Percentiles rank a stretch among this genome's conserved stretches.
These are phyloP conservation scores for Eleginops maclovinus DNA, from an alignment of 2,113 vertebrate species.

Conservation along the genomic window DNA sequence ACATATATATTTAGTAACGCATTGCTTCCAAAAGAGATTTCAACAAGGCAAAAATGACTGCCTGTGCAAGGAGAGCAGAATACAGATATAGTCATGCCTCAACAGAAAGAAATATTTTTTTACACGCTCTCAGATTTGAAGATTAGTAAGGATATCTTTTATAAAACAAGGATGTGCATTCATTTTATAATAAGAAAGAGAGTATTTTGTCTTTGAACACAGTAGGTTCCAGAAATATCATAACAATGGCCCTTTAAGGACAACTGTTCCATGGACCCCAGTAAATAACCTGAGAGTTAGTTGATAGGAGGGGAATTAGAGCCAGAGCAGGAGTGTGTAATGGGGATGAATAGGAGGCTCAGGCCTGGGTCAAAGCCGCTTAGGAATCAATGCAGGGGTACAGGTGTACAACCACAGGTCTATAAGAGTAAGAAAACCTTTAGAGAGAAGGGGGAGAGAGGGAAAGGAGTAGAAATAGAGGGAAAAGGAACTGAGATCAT, in stretches of 20 bases:
- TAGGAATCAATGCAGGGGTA: conserved; percentile 84
- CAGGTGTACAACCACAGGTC: conserved; percentile 81
- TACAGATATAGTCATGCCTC: conserved; percentile 24
- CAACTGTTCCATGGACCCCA: conserved; percentile 68
- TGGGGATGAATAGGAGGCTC: conserved; percentile 87
- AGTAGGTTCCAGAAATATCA: conserved; percentile 18
- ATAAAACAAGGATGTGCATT: not conserved
- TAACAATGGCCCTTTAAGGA: conserved; percentile 71
- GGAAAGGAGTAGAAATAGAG: conserved; percentile 26
- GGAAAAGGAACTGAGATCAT: conserved; percentile 69
- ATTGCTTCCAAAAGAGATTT: conserved; percentile 45
- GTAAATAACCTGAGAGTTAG: conserved; percentile 85
- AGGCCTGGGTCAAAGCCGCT: conserved; percentile 82
- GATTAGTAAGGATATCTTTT: not conserved
- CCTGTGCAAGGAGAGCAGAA: conserved; percentile 24
- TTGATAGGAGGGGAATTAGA: conserved; percentile 85
- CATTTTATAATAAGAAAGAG: conserved; percentile 20
- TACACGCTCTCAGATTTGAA: not conserved
- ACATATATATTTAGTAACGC: conserved; percentile 39
- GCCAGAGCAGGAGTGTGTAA: conserved; percentile 81
- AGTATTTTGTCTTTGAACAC: conserved; percentile 15
- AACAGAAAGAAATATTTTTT: conserved; percentile 24
- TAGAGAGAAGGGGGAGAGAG: conserved; percentile 45
- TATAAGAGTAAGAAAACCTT: conserved; percentile 71
- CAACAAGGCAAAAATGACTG: conserved; percentile 23